These are phyloP conservation scores for Lampropteryx suffumata DNA, from an alignment of 2,888 invertebrate species.

Conservation along the genomic window DNA sequence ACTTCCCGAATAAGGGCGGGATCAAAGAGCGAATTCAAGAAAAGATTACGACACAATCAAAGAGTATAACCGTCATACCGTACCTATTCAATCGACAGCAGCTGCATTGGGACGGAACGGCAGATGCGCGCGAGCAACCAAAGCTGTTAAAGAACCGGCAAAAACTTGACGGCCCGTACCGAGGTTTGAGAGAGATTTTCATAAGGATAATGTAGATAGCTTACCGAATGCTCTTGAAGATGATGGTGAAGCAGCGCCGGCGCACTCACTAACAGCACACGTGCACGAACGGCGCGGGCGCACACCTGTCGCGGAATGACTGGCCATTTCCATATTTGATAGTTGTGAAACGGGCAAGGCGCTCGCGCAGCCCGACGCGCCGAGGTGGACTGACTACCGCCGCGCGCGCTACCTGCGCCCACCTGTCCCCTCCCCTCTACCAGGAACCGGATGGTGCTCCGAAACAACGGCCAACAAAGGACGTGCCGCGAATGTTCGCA, in stretches of 20 bases:
- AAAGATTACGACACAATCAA: constrained; percentile 51
- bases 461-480: constrained; percentile 82
- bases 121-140: constrained; percentile 70
- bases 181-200: constrained; percentile 47
- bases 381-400: constrained; percentile 73
- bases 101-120: constrained; percentile 72
- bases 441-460: constrained; percentile 82
- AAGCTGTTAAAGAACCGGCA: constrained; percentile 63
- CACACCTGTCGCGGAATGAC: constrained; percentile 81
- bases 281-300: constrained; percentile 77
- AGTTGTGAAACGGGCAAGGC: constrained; percentile 61
- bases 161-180: constrained; percentile 50
- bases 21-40: constrained; percentile 56
- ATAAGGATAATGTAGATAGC: constrained; percentile 49
- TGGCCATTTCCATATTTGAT: constrained; percentile 74
- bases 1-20: constrained; percentile 35
- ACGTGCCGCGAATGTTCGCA: constrained; percentile 81
- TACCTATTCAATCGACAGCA: constrained; percentile 69
- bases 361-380: constrained; percentile 76
- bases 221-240: constrained; percentile 56
- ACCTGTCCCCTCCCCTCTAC: constrained; percentile 78
- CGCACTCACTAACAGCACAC: constrained; percentile 81
- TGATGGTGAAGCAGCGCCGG: constrained; percentile 59
- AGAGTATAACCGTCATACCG: constrained; percentile 59
- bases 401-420: constrained; percentile 78